These are phyloP conservation scores for Rhynchomys soricoides DNA, from an alignment of 2,113 vertebrate species.

Conservation along the genomic window DNA sequence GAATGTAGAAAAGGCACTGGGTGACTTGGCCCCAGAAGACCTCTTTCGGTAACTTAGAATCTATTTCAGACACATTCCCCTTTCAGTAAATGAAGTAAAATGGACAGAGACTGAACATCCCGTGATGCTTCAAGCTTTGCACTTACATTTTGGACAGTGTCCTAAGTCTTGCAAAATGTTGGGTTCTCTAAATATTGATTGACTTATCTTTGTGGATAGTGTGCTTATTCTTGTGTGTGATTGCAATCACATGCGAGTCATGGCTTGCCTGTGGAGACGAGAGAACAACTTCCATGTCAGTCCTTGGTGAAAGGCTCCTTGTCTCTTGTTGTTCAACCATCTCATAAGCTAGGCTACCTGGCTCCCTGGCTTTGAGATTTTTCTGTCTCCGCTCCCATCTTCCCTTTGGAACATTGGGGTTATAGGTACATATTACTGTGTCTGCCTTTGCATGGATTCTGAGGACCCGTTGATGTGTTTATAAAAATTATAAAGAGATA, in stretches of 20 bases:
- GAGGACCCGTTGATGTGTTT: no score
- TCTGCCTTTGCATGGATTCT: not conserved
- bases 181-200: not conserved
- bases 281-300: not conserved
- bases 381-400: not conserved
- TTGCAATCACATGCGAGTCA: not conserved
- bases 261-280: not conserved
- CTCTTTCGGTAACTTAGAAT: not conserved
- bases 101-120: slow-evolving; percentile 14
- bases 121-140: not conserved
- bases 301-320: not conserved
- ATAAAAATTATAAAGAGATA: no score
- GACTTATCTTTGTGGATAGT: not conserved
- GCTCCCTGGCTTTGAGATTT: not conserved
- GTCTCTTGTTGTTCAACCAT: not conserved
- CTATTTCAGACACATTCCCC: slow-evolving; percentile 5
- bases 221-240: not conserved
- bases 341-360: not conserved
- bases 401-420: not conserved
- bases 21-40: not conserved
- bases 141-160: not conserved
- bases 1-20: not conserved
- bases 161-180: slow-evolving; percentile 25
- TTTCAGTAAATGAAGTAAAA: slow-evolving; percentile 1
- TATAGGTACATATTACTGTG: not conserved